A percentile compares a stretch with the other conserved stretches of the same genome.
Conservation (phyloP, 2,888 invertebrate species). For the Nudaria mundana region DNA sequence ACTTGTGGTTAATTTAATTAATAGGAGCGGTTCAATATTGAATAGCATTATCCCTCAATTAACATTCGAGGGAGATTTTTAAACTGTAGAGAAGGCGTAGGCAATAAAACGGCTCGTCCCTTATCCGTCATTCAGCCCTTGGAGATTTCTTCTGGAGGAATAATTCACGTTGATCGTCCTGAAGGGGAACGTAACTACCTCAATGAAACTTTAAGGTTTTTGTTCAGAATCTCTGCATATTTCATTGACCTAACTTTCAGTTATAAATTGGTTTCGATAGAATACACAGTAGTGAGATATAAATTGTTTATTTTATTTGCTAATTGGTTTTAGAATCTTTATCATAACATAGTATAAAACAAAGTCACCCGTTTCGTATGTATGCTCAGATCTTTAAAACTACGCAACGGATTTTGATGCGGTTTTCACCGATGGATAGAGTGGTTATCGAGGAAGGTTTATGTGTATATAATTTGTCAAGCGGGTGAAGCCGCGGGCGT, state of each 20-base stretch:
- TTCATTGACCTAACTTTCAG: constrained; percentile 70
- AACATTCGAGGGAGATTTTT: constrained; percentile 74
- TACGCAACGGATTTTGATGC: no score
- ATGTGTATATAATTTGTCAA: no score
- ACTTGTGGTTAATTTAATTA: constrained; percentile 58
- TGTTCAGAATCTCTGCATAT: no score
- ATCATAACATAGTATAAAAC: no score
- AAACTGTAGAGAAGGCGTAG: constrained; percentile 66
- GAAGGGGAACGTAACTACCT: constrained; percentile 78
- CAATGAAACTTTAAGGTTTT: constrained; percentile 80
- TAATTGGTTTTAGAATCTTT: constrained; percentile 15
- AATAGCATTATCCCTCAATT: constrained; percentile 76
- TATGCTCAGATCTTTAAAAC: no score
- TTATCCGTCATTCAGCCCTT: constrained; percentile 79
- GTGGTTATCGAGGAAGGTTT: no score
- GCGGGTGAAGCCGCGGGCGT: no score
- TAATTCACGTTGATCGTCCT: constrained; percentile 79
- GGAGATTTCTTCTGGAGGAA: constrained; percentile 78
- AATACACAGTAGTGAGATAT: constrained; percentile 49
- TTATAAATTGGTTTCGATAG: constrained; percentile 73
- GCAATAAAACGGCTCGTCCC: constrained; percentile 77
- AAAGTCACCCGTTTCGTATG: no score
- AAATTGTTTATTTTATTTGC: constrained; percentile 44
- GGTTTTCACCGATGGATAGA: no score
- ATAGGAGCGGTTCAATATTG: constrained; percentile 52